These are phyloP conservation scores for Ranitomeya variabilis DNA, from an alignment of 2,113 vertebrate species.

Conservation along the genomic window DNA sequence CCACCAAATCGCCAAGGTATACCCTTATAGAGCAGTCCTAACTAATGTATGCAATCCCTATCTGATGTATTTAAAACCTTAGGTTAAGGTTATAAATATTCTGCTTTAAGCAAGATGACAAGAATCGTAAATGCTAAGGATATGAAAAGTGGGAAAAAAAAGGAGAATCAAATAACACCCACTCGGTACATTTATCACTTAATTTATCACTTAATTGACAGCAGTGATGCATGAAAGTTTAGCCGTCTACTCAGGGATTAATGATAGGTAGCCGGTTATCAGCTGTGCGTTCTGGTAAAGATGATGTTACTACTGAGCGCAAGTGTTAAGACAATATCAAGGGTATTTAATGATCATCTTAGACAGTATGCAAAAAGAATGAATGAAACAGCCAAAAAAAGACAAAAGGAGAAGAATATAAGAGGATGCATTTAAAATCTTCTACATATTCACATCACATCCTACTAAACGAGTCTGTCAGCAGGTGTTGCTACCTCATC, in stretches of 20 bases:
- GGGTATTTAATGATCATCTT: not conserved
- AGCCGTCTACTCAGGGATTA: not conserved
- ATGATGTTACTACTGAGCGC: not conserved
- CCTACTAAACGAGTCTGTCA: too few species aligned
- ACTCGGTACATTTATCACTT: too few species aligned
- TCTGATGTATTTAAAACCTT: too few species aligned
- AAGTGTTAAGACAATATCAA: not conserved
- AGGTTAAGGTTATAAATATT: conserved; percentile 6
- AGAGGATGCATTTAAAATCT: not conserved
- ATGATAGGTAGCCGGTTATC: not conserved
- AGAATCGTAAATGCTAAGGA: not conserved
- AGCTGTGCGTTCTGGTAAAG: not conserved
- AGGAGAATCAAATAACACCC: not conserved
- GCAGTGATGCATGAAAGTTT: not conserved
- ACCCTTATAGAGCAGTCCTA: too few species aligned
- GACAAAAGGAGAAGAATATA: not conserved
- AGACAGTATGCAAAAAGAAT: not conserved
- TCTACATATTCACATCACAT: too few species aligned
- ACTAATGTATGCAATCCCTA: too few species aligned
- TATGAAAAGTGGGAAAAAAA: not conserved
- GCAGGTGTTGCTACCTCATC: too few species aligned
- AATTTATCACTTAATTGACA: conserved; percentile 11
- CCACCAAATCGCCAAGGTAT: too few species aligned
- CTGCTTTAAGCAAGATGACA: not conserved
- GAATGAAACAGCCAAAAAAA: not conserved